phyloP scores from a whole-genome alignment of 2,888 invertebrate genomes.

The Nebria salina region DNA sequence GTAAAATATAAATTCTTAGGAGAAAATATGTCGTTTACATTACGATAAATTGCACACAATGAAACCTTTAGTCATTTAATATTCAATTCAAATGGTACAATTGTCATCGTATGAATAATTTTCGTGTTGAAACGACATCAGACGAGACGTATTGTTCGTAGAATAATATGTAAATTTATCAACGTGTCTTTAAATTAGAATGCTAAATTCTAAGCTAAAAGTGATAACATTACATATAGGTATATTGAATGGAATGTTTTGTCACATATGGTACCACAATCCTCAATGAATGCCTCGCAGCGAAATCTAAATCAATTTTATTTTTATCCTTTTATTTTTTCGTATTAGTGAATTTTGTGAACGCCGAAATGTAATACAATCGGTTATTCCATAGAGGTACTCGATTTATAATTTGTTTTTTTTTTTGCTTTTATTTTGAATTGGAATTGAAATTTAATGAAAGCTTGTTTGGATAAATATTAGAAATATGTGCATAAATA shows the following conservation, averaged over 20 bases:
- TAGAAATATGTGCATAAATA: no score
- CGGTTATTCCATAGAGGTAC: no score
- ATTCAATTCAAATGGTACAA: background rate
- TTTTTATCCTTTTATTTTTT: no score
- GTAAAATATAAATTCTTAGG: background rate
- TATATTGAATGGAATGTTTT: background rate
- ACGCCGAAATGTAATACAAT: no score
- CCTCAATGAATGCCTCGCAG: no score
- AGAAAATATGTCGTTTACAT: background rate
- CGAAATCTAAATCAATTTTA: no score
- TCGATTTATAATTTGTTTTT: no score
- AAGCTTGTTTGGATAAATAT: no score
- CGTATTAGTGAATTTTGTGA: no score
- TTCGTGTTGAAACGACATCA: background rate
- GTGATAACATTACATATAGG: background rate
- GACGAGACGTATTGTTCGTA: background rate
- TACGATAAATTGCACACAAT: background rate
- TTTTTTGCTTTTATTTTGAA: no score
- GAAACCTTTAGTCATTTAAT: background rate
- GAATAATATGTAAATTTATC: background rate
- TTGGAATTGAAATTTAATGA: no score
- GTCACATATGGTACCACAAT: no score
- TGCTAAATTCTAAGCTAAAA: background rate
- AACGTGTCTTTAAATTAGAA: background rate
- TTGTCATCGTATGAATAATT: slow-evolving; percentile 1